These are phyloP conservation scores for Pelodiscus sinensis DNA, from an alignment of 2,113 vertebrate genomes.

Conservation along the genomic window DNA sequence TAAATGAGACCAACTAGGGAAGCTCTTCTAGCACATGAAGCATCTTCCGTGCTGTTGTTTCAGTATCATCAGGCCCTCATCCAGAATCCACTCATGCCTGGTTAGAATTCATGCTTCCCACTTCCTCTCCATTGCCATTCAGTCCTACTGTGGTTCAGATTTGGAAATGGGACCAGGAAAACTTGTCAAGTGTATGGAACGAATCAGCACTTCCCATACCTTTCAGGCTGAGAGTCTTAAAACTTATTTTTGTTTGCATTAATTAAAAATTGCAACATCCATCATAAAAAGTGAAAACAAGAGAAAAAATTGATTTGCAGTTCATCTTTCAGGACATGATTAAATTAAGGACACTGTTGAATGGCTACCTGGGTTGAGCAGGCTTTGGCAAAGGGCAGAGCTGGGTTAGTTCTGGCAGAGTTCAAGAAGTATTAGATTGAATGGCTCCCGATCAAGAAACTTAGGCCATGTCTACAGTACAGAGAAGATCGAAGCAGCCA, in stretches of 20 bases:
- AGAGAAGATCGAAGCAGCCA: no score
- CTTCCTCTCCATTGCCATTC: not conserved
- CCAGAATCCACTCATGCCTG: no score
- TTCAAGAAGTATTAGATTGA: not conserved
- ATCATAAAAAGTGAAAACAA: not conserved
- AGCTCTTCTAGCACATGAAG: not conserved
- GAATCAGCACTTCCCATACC: not conserved
- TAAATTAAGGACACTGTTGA: not conserved
- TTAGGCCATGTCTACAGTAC: not conserved
- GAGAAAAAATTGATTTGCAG: not conserved
- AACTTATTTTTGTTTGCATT: not conserved
- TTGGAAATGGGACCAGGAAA: no score
- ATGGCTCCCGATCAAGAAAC: not conserved
- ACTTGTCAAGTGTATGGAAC: not conserved
- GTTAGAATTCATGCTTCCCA: not conserved
- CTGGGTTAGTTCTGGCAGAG: not conserved
- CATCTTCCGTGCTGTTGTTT: not conserved
- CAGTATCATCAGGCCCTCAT: no score
- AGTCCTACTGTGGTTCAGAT: no score
- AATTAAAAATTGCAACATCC: not conserved
- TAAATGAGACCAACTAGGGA: not conserved
- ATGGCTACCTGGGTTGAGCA: not conserved
- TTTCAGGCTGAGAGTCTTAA: not conserved
- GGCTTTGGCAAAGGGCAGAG: not conserved
- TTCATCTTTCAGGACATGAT: not conserved